These are phyloP conservation scores for Archips xylosteana DNA, from an alignment of 2,888 invertebrate species.

Conservation along the genomic window DNA sequence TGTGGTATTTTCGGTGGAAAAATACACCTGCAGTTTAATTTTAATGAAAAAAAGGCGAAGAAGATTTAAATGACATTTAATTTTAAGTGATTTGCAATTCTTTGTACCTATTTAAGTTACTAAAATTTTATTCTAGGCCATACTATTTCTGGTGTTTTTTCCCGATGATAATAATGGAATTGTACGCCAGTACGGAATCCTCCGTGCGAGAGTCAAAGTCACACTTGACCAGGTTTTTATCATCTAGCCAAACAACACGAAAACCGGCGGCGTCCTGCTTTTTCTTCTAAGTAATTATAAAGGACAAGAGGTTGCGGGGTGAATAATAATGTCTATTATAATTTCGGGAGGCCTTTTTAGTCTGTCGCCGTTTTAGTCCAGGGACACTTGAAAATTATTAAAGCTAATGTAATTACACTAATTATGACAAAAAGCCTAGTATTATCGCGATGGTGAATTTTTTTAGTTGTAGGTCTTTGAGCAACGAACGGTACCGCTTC, in stretches of 20 bases:
- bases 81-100: no score
- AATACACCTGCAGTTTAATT: no score
- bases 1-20: no score
- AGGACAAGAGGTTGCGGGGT: neutral
- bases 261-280: neutral
- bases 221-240: neutral
- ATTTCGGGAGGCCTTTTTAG: constrained; percentile 1
- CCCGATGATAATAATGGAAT: no score
- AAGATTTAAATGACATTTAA: no score
- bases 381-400: neutral
- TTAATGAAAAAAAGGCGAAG: no score
- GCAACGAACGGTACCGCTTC: no score
- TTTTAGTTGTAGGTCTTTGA: no score
- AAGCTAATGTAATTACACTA: neutral
- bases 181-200: neutral
- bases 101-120: no score
- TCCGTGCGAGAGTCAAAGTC: no score
- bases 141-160: no score
- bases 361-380: neutral
- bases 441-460: neutral
- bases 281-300: constrained; percentile 9
- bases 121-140: no score
- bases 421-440: neutral
- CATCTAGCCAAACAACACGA: neutral
- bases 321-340: constrained; percentile 9